Percentiles rank a stretch among this genome's conserved stretches.
Evolutionary conservation across 2,888 invertebrate species (phyloP).

Genomic region (Drosophila emarginata): DNA sequence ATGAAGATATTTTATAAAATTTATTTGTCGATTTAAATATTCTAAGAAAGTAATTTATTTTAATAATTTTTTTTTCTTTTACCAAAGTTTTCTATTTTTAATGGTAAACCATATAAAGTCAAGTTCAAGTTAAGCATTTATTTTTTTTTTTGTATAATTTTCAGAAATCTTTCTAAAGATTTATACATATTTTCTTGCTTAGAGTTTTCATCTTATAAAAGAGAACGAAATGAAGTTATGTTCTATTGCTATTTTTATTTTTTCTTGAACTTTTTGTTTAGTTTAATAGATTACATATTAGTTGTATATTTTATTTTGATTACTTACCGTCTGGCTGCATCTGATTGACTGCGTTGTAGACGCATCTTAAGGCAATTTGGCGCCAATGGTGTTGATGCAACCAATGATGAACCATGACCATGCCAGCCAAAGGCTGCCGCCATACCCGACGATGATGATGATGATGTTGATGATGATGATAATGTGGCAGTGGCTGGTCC

Average conservation of each 20-base stretch:
- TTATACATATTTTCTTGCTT: no score
- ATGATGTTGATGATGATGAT: conserved; percentile 33
- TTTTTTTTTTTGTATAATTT: background rate
- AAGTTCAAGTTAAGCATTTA: background rate
- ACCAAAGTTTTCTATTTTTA: no score
- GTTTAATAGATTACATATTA: no score
- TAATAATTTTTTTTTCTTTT: no score
- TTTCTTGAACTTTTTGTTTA: no score
- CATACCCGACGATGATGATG: background rate
- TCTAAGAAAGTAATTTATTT: no score
- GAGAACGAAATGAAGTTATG: no score
- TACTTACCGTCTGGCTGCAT: conserved; percentile 81
- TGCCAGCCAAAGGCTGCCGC: conserved; percentile 45
- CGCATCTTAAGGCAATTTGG: conserved; percentile 65
- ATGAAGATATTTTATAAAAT: no score
- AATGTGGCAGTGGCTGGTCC: background rate
- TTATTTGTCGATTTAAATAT: no score
- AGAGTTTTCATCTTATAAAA: no score
- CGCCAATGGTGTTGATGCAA: conserved; percentile 61
- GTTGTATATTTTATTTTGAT: no score
- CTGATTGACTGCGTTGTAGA: conserved; percentile 79
- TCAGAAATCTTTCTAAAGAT: background rate
- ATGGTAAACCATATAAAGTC: background rate
- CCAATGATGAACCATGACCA: conserved; percentile 45
- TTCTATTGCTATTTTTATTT: no score